phyloP scores from a whole-genome alignment of 2,888 invertebrate genomes.

The Chrysina gloriosa region DNA sequence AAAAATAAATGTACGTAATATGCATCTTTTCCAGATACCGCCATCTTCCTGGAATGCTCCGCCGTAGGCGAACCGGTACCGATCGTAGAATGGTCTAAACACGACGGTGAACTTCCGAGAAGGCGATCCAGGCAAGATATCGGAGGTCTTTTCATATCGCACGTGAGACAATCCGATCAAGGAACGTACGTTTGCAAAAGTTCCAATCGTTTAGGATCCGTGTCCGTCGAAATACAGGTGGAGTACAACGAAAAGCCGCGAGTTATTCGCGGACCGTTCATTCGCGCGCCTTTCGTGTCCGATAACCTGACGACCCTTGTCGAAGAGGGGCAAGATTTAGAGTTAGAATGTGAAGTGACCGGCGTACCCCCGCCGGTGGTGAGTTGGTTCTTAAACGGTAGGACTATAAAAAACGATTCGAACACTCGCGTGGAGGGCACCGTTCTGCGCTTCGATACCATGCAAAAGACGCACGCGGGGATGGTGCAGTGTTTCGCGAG shows the following conservation, averaged over 20 bases:
- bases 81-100: constrained; percentile 73
- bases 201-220: constrained; percentile 68
- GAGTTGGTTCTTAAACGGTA: constrained; percentile 89
- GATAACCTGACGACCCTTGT: constrained; percentile 56
- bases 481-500: constrained; percentile 91
- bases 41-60: constrained; percentile 78
- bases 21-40: constrained; percentile 68
- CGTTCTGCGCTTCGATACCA: constrained; percentile 73
- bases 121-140: constrained; percentile 66
- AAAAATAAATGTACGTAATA: too few relatives aligned
- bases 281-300: too few relatives aligned
- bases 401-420: constrained; percentile 72
- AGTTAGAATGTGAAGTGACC: constrained; percentile 70
- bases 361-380: constrained; percentile 82
- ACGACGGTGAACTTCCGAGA: constrained; percentile 69
- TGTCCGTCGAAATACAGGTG: constrained; percentile 68
- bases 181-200: constrained; percentile 85
- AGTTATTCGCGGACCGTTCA: constrained; percentile 62
- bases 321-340: constrained; percentile 67
- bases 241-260: constrained; percentile 67
- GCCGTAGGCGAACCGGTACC: constrained; percentile 78
- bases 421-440: constrained; percentile 65
- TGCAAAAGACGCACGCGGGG: constrained; percentile 88
- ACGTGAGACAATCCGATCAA: constrained; percentile 73
- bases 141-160: constrained; percentile 71